Conservation (phyloP, 2,888 invertebrate genomes). For the Lysandra coridon region DNA sequence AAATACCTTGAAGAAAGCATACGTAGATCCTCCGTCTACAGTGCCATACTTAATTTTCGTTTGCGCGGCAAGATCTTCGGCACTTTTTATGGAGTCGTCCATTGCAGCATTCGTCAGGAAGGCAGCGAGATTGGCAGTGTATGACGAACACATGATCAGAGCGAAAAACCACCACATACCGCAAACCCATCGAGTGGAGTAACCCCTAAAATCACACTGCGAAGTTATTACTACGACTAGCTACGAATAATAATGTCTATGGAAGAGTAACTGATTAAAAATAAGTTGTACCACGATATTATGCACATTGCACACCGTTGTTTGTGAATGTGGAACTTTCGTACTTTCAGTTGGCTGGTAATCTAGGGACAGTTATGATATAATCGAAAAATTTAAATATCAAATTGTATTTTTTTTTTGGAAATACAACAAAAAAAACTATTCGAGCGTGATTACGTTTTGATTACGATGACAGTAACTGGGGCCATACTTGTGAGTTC, state of each 20-base stretch:
- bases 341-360: neutral
- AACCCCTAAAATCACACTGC: conserved; percentile 81
- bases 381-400: no score
- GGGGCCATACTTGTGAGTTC: no score
- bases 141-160: conserved; percentile 95
- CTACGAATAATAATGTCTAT: neutral
- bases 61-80: conserved; percentile 95
- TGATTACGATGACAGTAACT: no score
- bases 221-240: no score
- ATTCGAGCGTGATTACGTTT: no score
- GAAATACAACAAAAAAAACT: no score
- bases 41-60: conserved; percentile 98
- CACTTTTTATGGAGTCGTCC: conserved; percentile 93
- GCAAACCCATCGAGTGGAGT: conserved; percentile 94
- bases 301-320: no score
- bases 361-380: no score
- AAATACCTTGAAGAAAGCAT: conserved; percentile 92
- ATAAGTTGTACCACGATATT: neutral
- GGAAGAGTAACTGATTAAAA: neutral
- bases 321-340: no score
- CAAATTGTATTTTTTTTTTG: no score
- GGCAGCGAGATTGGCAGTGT: conserved; percentile 96
- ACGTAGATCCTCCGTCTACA: conserved; percentile 93
- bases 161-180: conserved; percentile 98
- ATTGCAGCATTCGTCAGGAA: conserved; percentile 94